These are phyloP conservation scores for Lasioglossum morio DNA, from an alignment of 2,888 invertebrate genomes.

Conservation along the genomic window DNA sequence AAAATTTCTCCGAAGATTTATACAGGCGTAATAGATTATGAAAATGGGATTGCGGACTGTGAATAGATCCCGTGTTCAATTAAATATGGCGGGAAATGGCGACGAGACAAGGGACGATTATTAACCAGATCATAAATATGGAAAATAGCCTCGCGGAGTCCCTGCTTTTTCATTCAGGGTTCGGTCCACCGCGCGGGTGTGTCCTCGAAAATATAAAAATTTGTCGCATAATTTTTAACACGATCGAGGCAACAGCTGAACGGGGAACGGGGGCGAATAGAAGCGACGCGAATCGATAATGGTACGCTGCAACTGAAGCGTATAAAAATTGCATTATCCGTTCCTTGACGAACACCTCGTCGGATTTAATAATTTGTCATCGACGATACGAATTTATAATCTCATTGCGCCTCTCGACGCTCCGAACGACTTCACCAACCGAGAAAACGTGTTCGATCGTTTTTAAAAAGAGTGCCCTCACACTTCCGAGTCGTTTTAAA, in stretches of 20 bases:
- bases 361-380: slow-evolving; percentile 71
- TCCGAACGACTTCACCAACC: slow-evolving; percentile 35
- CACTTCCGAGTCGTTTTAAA: neutral
- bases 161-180: slow-evolving; percentile 30
- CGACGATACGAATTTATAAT: slow-evolving; percentile 71
- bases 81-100: slow-evolving; percentile 58
- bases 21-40: slow-evolving; percentile 20
- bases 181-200: neutral
- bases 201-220: slow-evolving; percentile 63
- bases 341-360: slow-evolving; percentile 71
- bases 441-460: slow-evolving; percentile 30
- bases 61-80: slow-evolving; percentile 43
- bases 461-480: slow-evolving; percentile 24
- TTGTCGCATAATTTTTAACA: slow-evolving; percentile 67
- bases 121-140: slow-evolving; percentile 71
- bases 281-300: slow-evolving; percentile 72
- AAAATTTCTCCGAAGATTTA: neutral
- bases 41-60: slow-evolving; percentile 26
- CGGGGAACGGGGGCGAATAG: slow-evolving; percentile 60
- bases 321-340: slow-evolving; percentile 72
- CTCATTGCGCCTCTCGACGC: slow-evolving; percentile 41
- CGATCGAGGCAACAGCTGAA: slow-evolving; percentile 52
- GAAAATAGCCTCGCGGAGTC: slow-evolving; percentile 45
- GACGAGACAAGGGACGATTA: slow-evolving; percentile 63
- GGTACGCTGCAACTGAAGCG: slow-evolving; percentile 68